These are phyloP conservation scores for Conus ventricosus DNA, from an alignment of 1,140 invertebrate species.

Conservation along the genomic window DNA sequence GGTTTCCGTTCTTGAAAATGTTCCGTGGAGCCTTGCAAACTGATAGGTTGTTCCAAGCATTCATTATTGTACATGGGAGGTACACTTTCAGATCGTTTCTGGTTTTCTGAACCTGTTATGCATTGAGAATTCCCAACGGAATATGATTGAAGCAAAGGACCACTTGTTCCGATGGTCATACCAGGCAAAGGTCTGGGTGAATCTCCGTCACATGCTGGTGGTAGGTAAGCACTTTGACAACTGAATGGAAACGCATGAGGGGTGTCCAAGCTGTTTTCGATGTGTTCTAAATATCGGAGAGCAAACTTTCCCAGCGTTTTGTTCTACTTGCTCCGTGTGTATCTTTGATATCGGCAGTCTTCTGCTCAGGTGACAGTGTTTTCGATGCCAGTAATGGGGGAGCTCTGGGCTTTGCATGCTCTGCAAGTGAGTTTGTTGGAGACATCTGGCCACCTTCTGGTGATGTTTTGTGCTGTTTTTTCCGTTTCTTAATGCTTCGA, in stretches of 20 bases:
- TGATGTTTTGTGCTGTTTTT: background rate
- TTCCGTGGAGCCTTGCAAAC: too few relatives aligned
- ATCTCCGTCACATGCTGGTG: background rate
- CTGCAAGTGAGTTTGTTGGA: too few relatives aligned
- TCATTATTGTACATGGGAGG: background rate
- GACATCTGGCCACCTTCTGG: too few relatives aligned
- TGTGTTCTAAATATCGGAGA: conserved; percentile 25
- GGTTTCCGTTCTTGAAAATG: too few relatives aligned
- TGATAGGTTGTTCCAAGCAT: too few relatives aligned
- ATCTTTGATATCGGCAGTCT: background rate
- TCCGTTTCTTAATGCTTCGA: background rate
- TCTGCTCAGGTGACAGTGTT: background rate
- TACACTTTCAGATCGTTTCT: background rate
- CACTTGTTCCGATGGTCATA: background rate
- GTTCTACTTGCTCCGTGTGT: background rate
- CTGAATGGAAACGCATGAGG: background rate
- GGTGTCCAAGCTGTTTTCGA: background rate
- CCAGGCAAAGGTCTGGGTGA: background rate
- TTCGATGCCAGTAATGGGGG: too few relatives aligned
- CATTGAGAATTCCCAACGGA: too few relatives aligned
- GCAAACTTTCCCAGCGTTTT: background rate
- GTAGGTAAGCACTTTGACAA: background rate
- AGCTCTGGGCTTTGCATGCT: too few relatives aligned
- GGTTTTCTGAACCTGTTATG: background rate
- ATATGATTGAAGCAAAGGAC: too few relatives aligned